Evolutionary conservation across 2,888 invertebrate species (phyloP).

Genomic region (Orthosia gothica): DNA sequence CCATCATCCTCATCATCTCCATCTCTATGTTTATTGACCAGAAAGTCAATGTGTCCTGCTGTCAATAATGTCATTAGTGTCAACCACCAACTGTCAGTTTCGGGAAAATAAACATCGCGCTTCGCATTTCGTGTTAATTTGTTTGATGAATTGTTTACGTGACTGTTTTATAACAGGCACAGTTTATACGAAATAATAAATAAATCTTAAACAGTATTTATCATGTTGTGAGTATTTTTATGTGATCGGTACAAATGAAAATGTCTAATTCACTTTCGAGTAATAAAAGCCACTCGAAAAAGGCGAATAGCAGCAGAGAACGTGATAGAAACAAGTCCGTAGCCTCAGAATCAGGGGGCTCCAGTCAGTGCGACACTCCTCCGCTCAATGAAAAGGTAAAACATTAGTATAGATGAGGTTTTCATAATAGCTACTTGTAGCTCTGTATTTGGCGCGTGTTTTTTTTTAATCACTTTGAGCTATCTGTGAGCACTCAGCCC

Average conservation of each 20-base stretch:
- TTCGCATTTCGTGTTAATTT: slow-evolving; percentile 56
- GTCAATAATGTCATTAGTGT: slow-evolving; percentile 29
- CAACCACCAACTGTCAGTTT: slow-evolving; percentile 35
- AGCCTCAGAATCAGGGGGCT: slow-evolving; percentile 88
- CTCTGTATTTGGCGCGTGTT: slow-evolving; percentile 42
- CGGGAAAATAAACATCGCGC: slow-evolving; percentile 59
- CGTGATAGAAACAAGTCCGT: slow-evolving; percentile 87
- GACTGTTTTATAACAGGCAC: slow-evolving; percentile 47
- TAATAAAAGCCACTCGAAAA: slow-evolving; percentile 85
- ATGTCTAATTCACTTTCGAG: slow-evolving; percentile 84
- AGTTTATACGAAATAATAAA: slow-evolving; percentile 28
- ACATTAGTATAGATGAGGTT: slow-evolving; percentile 23
- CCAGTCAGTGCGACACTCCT: slow-evolving; percentile 89
- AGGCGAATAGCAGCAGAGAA: slow-evolving; percentile 82
- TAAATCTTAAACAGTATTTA: slow-evolving; percentile 31
- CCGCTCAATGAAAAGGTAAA: slow-evolving; percentile 87
- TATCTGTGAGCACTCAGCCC: no score
- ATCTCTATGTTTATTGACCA: background rate
- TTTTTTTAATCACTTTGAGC: background rate
- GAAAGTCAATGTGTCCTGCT: slow-evolving; percentile 24
- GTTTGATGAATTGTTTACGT: slow-evolving; percentile 63
- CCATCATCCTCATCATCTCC: no score
- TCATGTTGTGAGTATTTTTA: slow-evolving; percentile 59
- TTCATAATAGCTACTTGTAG: slow-evolving; percentile 31
- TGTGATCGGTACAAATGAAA: slow-evolving; percentile 52